Base-by-base conservation (phyloP, 2,113 vertebrate species). In the Menura novaehollandiae region DNA sequence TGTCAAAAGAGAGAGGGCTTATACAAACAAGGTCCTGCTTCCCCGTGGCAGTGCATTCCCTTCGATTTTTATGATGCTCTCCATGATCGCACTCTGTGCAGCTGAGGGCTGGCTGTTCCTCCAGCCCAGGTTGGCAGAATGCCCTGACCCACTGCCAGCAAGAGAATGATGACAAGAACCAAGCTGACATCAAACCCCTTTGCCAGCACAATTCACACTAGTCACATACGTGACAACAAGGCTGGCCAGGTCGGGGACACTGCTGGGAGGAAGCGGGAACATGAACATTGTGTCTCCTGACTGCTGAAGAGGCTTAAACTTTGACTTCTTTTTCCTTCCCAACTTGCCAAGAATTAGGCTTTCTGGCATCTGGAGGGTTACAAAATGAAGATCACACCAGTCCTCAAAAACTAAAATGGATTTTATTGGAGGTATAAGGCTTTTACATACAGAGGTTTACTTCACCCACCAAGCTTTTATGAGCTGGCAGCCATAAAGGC, bases 231-330 rank as follows among this genome's bases (percentile, higher is more conserved):
- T 64, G 91, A 85, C 60, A 71, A 33, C 52, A 28, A 78, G 49
- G n/a, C 60, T 68, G 77, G 49, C 41, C 76, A 0, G 0, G 33
- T 5, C 0, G 0, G 75, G 64, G 51, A n/a, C 3, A 1, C 37
- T 35, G 47, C n/a, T 2, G 2, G 68, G 68, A 88, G 22, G 41
- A 85, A 58, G 14, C 15, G 11, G 10, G 72, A 55, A 85, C 0
- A 0, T 13, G 41, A 83, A 60, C 64, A 63, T 44, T 0, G 0
- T 64, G 74, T 92, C 46, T 91, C 52, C 64, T 73, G 32, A 35
- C 6, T 20, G 17, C 43, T 32, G 37, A 68, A 68, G 19, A 88
- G 24, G 32, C 49, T 89, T 69, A 55, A 39, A 33, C 52, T 89
- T 92, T 47, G 63, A 73, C 58, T 84, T 62, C 23, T 80, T 74